A percentile compares a stretch with the other conserved stretches of the same genome.
These are phyloP conservation scores for Urophycis tenuis DNA, from an alignment of 2,797 vertebrate genomes.

Conservation along the genomic window DNA sequence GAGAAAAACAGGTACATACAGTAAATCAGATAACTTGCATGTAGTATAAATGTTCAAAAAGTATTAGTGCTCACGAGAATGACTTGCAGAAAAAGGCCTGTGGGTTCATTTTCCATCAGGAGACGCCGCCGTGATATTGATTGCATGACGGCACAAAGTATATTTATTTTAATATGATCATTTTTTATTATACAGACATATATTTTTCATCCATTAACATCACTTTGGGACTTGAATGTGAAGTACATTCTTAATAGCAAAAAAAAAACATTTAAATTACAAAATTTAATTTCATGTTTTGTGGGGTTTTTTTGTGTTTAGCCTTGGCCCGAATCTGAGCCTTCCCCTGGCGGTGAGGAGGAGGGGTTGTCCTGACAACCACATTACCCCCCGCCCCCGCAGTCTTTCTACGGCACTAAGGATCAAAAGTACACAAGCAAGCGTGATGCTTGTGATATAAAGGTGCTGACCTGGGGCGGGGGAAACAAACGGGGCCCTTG, in stretches of 20 bases:
- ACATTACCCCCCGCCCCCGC: not conserved
- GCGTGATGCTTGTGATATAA: too few relatives aligned
- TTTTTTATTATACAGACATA: not conserved
- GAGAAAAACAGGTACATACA: too few relatives aligned
- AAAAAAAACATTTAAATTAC: too few relatives aligned
- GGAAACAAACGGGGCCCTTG: not conserved
- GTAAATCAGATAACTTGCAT: too few relatives aligned
- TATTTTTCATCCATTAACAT: not conserved
- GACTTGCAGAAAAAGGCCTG: too few relatives aligned
- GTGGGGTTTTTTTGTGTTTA: not conserved
- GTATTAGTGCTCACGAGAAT: too few relatives aligned
- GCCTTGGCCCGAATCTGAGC: not conserved
- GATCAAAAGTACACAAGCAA: not conserved
- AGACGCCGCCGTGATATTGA: too few relatives aligned
- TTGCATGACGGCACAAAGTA: too few relatives aligned
- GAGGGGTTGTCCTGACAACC: not conserved
- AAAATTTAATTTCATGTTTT: not conserved
- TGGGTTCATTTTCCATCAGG: too few relatives aligned
- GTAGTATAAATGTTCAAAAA: too few relatives aligned
- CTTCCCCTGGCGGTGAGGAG: not conserved
- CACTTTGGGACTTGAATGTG: not conserved
- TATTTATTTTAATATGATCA: not conserved
- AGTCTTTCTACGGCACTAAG: not conserved
- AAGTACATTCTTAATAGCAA: not conserved
- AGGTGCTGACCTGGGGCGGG: too few relatives aligned